Evolutionary conservation across 2,797 vertebrate species (phyloP).

Genomic region (Rhinella marina): DNA sequence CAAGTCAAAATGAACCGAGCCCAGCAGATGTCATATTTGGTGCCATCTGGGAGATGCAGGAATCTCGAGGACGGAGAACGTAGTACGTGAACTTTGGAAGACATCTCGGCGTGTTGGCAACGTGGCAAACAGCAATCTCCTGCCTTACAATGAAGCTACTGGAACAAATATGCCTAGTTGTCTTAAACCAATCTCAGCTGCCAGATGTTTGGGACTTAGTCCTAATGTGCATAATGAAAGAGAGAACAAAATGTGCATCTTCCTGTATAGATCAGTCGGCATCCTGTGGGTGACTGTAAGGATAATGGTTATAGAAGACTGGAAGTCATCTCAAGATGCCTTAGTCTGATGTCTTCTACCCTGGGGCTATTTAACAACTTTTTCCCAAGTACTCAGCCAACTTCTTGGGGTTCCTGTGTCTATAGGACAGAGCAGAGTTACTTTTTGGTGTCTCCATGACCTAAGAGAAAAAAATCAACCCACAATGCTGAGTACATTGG

Average conservation of each 20-base stretch:
- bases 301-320: constrained; percentile 29
- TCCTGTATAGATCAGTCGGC: constrained; percentile 36
- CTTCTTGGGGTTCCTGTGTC: neutral
- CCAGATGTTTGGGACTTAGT: constrained; percentile 52
- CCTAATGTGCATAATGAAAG: constrained; percentile 46
- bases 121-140: constrained; percentile 53
- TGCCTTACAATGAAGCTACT: constrained; percentile 52
- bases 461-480: no score
- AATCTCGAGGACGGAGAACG: constrained; percentile 30
- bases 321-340: constrained; percentile 1
- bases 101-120: constrained; percentile 48
- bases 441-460: no score
- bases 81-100: constrained; percentile 57
- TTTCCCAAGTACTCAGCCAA: neutral
- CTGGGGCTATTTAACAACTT: constrained; percentile 10
- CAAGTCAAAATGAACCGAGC: constrained; percentile 32
- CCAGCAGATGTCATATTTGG: constrained; percentile 58
- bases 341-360: neutral
- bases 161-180: constrained; percentile 41
- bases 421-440: neutral
- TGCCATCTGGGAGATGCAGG: constrained; percentile 52
- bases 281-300: constrained; percentile 26
- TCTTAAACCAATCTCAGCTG: constrained; percentile 54
- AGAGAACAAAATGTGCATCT: constrained; percentile 3
- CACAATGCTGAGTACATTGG: neutral